Conservation (phyloP, 2,888 invertebrate species). For the Lasioglossum villosulum region DNA sequence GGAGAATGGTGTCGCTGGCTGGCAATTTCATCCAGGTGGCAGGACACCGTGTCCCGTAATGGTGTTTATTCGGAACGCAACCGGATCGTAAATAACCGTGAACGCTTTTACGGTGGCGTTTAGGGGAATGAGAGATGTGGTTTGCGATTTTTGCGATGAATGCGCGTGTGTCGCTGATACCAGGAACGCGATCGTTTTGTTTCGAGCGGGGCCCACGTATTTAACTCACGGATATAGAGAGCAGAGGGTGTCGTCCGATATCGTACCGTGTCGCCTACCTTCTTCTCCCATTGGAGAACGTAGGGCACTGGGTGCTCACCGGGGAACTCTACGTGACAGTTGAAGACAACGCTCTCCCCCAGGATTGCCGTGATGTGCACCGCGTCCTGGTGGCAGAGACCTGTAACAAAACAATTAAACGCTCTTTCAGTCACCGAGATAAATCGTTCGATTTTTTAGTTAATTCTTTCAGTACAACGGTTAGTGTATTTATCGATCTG, state of each 20-base stretch:
- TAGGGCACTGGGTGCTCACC: constrained; percentile 98
- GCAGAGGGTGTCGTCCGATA: constrained; percentile 86
- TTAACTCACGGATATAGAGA: constrained; percentile 84
- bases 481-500: background rate
- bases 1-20: background rate
- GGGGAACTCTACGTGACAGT: constrained; percentile 98
- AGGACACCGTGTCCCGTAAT: background rate
- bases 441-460: background rate
- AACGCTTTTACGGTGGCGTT: background rate
- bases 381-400: constrained; percentile 94
- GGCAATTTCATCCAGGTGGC: background rate
- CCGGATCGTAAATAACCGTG: constrained; percentile 4
- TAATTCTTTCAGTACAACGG: constrained; percentile 19
- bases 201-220: constrained; percentile 79
- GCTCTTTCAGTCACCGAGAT: background rate
- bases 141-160: background rate
- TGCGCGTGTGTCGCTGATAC: constrained; percentile 64
- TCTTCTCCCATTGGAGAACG: constrained; percentile 99
- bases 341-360: constrained; percentile 98
- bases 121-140: background rate
- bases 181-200: constrained; percentile 71
- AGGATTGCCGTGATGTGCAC: constrained; percentile 98
- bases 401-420: constrained; percentile 84
- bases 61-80: constrained; percentile 1
- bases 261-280: constrained; percentile 98